Conservation (phyloP, 2,113 vertebrate species). For the Microcebus ravelobensis region DNA sequence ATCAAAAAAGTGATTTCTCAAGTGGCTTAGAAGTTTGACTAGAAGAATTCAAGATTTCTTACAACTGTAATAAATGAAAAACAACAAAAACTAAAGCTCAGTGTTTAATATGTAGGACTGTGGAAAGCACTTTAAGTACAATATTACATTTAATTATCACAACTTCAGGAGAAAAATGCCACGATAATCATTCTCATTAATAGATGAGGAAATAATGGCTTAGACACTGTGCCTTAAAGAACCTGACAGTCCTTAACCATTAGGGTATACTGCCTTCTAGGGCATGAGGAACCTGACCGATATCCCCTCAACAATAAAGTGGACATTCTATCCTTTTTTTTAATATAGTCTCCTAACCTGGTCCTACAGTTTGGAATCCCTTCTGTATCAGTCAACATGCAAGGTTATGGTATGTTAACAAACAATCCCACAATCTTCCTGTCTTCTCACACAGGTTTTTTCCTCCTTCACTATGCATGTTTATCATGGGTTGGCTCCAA, state of each 20-base stretch:
- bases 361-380: not conserved
- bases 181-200: not conserved
- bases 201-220: not conserved
- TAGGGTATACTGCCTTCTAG: not conserved
- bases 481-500: too few relatives aligned
- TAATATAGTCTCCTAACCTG: not conserved
- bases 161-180: not conserved
- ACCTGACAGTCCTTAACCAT: not conserved
- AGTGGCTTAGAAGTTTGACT: not conserved
- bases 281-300: not conserved
- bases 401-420: not conserved
- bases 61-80: not conserved
- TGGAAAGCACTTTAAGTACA: not conserved
- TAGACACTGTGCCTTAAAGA: not conserved
- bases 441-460: not conserved
- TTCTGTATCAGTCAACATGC: not conserved
- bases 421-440: not conserved
- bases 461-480: not conserved
- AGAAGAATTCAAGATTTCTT: not conserved
- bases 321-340: not conserved
- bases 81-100: not conserved
- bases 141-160: not conserved
- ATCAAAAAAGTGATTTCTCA: not conserved
- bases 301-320: not conserved
- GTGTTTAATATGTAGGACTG: too few relatives aligned